Conservation (phyloP, 2,888 invertebrate genomes). For the Aricia artaxerxes region DNA sequence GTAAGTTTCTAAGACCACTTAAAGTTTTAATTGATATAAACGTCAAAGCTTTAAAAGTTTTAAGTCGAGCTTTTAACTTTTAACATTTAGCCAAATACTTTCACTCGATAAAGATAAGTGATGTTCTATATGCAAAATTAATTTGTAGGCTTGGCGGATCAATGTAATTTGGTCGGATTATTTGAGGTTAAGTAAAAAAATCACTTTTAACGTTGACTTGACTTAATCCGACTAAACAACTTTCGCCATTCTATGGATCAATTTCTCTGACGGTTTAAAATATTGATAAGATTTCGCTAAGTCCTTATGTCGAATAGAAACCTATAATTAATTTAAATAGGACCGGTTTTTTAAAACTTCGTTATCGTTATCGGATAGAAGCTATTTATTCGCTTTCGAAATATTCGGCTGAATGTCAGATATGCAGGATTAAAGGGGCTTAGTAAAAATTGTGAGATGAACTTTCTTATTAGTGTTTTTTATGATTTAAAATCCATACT, state of each 20-base stretch:
- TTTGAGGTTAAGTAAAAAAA: not conserved
- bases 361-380: slow-evolving; percentile 51
- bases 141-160: not conserved
- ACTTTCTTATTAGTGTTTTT: not conserved
- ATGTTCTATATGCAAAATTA: not conserved
- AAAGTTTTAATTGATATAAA: slow-evolving; percentile 6
- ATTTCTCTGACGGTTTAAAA: not conserved
- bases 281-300: not conserved
- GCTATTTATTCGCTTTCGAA: slow-evolving; percentile 60
- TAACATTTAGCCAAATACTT: slow-evolving; percentile 9
- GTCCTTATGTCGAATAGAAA: slow-evolving; percentile 5
- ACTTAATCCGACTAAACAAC: not conserved
- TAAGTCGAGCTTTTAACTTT: slow-evolving; percentile 5
- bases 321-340: not conserved
- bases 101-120: slow-evolving; percentile 1
- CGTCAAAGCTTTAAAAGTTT: not conserved
- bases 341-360: slow-evolving; percentile 46
- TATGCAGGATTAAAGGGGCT: slow-evolving; percentile 39
- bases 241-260: not conserved
- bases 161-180: not conserved
- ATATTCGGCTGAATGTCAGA: slow-evolving; percentile 52
- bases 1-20: not conserved
- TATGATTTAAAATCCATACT: not conserved
- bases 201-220: not conserved
- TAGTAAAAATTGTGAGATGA: not conserved